Conservation (phyloP, 2,888 invertebrate genomes). For the Lithodes maja region DNA sequence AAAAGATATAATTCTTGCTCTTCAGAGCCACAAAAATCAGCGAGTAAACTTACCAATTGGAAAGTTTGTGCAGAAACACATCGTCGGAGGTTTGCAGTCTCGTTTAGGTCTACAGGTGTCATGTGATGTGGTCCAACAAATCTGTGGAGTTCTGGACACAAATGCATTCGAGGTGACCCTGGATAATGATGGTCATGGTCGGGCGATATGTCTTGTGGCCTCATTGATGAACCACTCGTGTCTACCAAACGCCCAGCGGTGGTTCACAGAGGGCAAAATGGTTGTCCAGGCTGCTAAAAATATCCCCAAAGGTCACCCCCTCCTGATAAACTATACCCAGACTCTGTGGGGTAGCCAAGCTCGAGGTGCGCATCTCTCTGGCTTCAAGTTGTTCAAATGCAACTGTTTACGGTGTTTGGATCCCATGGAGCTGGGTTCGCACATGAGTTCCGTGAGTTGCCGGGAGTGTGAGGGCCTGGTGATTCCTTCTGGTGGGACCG, state of each 20-base stretch:
- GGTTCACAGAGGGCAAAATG: constrained; percentile 50
- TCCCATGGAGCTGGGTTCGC: constrained; percentile 62
- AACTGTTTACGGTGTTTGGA: constrained; percentile 61
- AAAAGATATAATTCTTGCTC: constrained; percentile 26
- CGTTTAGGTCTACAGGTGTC: constrained; percentile 27
- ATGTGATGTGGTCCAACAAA: constrained; percentile 49
- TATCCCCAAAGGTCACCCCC: constrained; percentile 38
- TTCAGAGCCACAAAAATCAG: constrained; percentile 49
- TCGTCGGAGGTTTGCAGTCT: constrained; percentile 30
- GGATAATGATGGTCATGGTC: neutral
- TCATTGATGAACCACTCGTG: constrained; percentile 68
- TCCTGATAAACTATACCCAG: constrained; percentile 62
- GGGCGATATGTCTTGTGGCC: constrained; percentile 50
- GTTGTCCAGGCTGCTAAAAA: constrained; percentile 47
- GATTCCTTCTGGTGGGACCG: neutral
- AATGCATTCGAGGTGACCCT: constrained; percentile 63
- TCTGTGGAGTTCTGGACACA: constrained; percentile 69
- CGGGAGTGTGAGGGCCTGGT: constrained; percentile 6
- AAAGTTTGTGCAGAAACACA: constrained; percentile 32
- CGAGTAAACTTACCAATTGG: constrained; percentile 52
- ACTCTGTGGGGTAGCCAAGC: constrained; percentile 60
- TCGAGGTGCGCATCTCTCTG: constrained; percentile 49
- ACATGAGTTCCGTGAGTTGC: constrained; percentile 33
- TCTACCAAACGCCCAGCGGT: constrained; percentile 63
- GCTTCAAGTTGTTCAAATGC: constrained; percentile 65